Conservation (phyloP, 2,797 vertebrate species). For the Phylloscopus collybita region DNA sequence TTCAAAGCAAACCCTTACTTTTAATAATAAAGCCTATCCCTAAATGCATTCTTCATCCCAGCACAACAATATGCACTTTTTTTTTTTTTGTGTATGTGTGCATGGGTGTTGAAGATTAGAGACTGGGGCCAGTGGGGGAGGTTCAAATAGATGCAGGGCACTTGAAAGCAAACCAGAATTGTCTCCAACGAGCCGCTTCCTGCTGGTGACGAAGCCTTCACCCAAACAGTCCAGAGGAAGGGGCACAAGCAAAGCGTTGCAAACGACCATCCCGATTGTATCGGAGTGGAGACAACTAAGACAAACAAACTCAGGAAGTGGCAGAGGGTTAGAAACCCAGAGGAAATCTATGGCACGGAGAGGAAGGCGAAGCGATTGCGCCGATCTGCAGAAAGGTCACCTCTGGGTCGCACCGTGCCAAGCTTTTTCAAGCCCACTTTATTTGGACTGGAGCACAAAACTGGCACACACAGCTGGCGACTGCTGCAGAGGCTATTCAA, state of each 20-base stretch:
- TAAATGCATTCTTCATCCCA: slow-evolving; percentile 53
- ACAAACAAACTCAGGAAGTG: slow-evolving; percentile 85
- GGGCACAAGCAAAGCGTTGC: slow-evolving; percentile 65
- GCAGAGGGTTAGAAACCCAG: slow-evolving; percentile 69
- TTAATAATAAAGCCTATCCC: slow-evolving; percentile 66
- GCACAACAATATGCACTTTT: slow-evolving; percentile 19
- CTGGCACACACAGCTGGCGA: slow-evolving; percentile 76
- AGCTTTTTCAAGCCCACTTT: slow-evolving; percentile 65
- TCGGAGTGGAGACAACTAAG: slow-evolving; percentile 75
- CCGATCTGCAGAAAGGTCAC: slow-evolving; percentile 70
- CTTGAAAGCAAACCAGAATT: slow-evolving; percentile 58
- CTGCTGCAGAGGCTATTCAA: slow-evolving; percentile 74
- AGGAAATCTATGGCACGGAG: slow-evolving; percentile 75
- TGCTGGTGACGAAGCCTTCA: slow-evolving; percentile 63
- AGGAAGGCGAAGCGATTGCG: slow-evolving; percentile 74
- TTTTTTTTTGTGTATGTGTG: neutral
- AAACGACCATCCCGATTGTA: slow-evolving; percentile 70
- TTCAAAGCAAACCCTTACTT: slow-evolving; percentile 41
- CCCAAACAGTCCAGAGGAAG: slow-evolving; percentile 65
- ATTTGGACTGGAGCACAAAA: slow-evolving; percentile 77
- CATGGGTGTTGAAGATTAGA: slow-evolving; percentile 34
- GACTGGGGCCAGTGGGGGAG: neutral
- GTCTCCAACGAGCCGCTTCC: slow-evolving; percentile 74
- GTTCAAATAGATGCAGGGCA: slow-evolving; percentile 33
- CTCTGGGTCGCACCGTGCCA: slow-evolving; percentile 63